Base-by-base conservation (phyloP, 2,888 invertebrate genomes). In the Oxycera nigricornis region DNA sequence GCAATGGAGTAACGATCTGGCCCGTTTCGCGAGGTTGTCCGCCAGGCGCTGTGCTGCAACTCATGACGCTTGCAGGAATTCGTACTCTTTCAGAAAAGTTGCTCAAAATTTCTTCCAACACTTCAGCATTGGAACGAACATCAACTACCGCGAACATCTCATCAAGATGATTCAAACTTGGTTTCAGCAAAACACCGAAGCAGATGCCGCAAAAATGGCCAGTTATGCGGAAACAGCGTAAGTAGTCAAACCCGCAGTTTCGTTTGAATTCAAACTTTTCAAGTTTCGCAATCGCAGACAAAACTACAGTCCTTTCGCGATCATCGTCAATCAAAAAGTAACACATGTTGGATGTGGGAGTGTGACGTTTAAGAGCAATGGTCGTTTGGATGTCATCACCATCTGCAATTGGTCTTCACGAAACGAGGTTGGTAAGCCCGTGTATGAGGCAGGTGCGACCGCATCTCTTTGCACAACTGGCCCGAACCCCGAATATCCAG, bases 331-430 rank as follows among this genome's bases (percentile, higher is more conserved):
- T 11, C 31, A 70, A 30, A 2, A n/a, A 2, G 70, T 70, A 17
- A 52, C 31, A n/a, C 30, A 55, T 11, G 31, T 52, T 6, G 70
- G 70, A 17, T 52, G 55, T 20, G 52, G 55, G 20, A 30, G 55
- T 14, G 7, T 9, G 2, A 35, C 70, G 2, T 70, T 14, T 22
- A 70, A 52, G 35, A 20, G 11, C n/a, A 20, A 28, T 20, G 35
- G 22, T n/a, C 17, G 9, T 9, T 31, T 52, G 1, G 4, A 30
- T 35, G 35, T 55, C 20, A 2, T 9, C 2, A 52, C 55, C 35
- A 79, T 55, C 0, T 81, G 80, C 59, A 80, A 80, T 7, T 79
- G 77, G 24, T 80, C 79, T 0, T 68, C 81, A 26, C 80, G 80
- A 77, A 72, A 72, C 28, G 28, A 6, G 9, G 39, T 20, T 76